Base-by-base conservation (phyloP, 2,113 vertebrate genomes). In the Gobius niger region DNA sequence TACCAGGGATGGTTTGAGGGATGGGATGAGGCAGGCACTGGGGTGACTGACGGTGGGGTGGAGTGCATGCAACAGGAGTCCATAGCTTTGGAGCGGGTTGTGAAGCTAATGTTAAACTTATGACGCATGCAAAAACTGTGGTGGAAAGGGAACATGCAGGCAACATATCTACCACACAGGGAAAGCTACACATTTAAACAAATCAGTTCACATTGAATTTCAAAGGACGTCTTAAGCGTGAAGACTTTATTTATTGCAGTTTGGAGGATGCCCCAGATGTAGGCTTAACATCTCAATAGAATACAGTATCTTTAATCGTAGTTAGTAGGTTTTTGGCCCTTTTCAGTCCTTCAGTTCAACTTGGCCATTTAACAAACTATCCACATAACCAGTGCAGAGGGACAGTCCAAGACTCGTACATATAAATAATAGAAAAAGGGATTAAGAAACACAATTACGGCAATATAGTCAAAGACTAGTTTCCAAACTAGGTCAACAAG, bases 31-130 rank as follows among this genome's bases (percentile, higher is more conserved):
- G 88, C 85, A 82, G 59, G 71, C 79, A 87, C 73, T 76, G 60
- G 74, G 82, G 84, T 78, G 82, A 68, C 74, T 77, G 92, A 92
- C 24, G 86, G 91, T 93, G 92, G 80, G 85, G 86, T 88, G 70
- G 83, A 77, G 73, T 69, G 91, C 96, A 96, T 96, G 96, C 96
- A 96, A 93, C 91, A 87, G 91, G 92, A 79, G 82, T 95, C 95
- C 93, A 92, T 91, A 92, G 86, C 62, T 89, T 68, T 6, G 49
- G 53, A 46, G 40, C 59, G 19, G 18, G 61, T 81, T 71, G 81
- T 61, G 75, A 72, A 65, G 78, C 65, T 56, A 50, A 63, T 67
- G 93, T 90, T 92, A 94, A 24, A 5, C 52, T 54, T 24, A 54
- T 24, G 52, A 24, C 24, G 89, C 95, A 96, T 96, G 96, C 96